Evolutionary conservation across 1,140 invertebrate species (phyloP), one percentile per base, ranked within the genome.

Genomic region (Hylaeus volcanicus): DNA sequence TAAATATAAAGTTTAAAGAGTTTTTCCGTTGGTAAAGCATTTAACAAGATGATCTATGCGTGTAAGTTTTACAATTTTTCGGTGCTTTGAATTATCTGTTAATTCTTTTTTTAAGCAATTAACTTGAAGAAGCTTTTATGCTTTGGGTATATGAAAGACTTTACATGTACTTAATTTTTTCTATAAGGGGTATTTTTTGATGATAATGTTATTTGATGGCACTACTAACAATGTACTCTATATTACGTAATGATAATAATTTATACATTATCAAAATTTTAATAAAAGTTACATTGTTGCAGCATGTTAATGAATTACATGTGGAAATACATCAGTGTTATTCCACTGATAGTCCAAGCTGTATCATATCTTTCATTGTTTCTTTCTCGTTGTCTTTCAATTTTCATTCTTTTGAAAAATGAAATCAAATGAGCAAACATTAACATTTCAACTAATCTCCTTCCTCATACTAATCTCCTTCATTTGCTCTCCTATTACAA

Each of bases 201-300:
- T 61, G n/a, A 61, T 58, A 39, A 61, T 51, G 37, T n/a, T 63
- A 74, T 75, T 81, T 68, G 69, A 69, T 64, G 12, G 41, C 79
- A 82, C 9, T 86, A 63, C 69, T 64, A 79, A 68, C 58, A n/a
- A 70, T 86, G 4, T 56, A 60, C 15, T 51, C 14, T 80, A 9
- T 76, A 73, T 39, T 61, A 65, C 71, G 3, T 58, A 66, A 9
- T 51, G 8, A 12, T 55, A 9, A 37, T 74, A 53, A 83, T 73
- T 66, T 70, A 79, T 74, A 68, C 70, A 74, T 74, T 81, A 75
- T 45, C 79, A n/a, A 70, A 77, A 80, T 69, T 48, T 89, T 92
- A 93, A 93, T 92, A 60, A 85, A 83, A 78, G 89, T 92, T 93
- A 89, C 81, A 90, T 88, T 93, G 91, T 93, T 93, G 79, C 92